Evolutionary conservation across 2,888 invertebrate genomes (phyloP).

Genomic region (Ophioninae sp.): DNA sequence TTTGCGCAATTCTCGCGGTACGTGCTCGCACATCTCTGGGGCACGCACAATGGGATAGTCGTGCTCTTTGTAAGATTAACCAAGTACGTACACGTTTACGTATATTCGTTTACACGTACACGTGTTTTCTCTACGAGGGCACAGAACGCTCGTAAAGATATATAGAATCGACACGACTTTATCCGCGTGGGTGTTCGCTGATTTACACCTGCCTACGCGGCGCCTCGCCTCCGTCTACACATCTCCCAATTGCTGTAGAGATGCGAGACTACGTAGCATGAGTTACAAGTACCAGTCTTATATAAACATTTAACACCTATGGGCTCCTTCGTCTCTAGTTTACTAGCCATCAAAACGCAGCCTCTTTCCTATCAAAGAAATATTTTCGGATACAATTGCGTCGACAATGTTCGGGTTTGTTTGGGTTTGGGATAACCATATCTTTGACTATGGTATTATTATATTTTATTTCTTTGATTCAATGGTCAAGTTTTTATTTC

Average conservation of each 20-base stretch:
- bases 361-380: not conserved
- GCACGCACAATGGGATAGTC: slow-evolving; percentile 63
- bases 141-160: slow-evolving; percentile 7
- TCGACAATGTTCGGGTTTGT: not conserved
- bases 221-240: slow-evolving; percentile 28
- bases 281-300: slow-evolving; percentile 26
- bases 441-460: too few species aligned
- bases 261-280: slow-evolving; percentile 25
- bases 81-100: slow-evolving; percentile 13
- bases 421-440: too few species aligned
- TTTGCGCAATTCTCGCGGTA: slow-evolving; percentile 41
- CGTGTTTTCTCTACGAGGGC: not conserved
- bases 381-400: not conserved
- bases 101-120: not conserved
- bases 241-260: slow-evolving; percentile 21
- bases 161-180: slow-evolving; percentile 43
- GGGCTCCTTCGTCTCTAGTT: not conserved
- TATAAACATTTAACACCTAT: slow-evolving; percentile 5
- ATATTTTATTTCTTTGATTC: not conserved
- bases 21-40: slow-evolving; percentile 42
- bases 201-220: slow-evolving; percentile 65
- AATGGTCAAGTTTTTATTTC: not conserved
- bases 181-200: slow-evolving; percentile 61
- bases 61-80: slow-evolving; percentile 61
- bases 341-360: not conserved